Base-by-base conservation (phyloP, 2,797 vertebrate genomes). In the Siniperca scherzeri region DNA sequence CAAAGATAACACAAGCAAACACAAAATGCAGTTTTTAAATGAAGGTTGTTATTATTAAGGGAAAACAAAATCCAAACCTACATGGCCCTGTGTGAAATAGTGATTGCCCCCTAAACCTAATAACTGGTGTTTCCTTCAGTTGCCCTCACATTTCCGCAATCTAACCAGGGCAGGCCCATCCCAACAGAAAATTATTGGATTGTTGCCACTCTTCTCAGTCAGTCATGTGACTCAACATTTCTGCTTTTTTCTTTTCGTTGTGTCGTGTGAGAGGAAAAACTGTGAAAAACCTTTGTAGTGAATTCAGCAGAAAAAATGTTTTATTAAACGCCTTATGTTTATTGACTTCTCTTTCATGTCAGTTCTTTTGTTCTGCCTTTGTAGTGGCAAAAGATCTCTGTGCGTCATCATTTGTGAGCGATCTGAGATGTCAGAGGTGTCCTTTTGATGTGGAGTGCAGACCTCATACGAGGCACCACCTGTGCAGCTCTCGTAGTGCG, bases 241-340 rank as follows among this genome's bases (percentile, higher is more conserved):
- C 93, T 95, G 22, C 46, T 65, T 68, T 83, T 83, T 89, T 85
- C 94, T 96, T 96, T 96, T 96, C 96, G 95, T 95, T 93, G 94
- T 96, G 96, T 96, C 95, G 95, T 97, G 95, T 95, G 96, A 96
- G 78, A 67, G 25, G 68, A 78, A 85, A 89, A 97, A 96, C 36
- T 12, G 70, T 33, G 52, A 85, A 97, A 96, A 77, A 94, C 96
- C 97, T 98, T 97, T 98, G 97, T 97, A 96, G 96, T 96, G 96
- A 97, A 97, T 97, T 98, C 96, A 96, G 89, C 96, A 95, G 96
- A 96, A 97, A 97, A 97, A 97, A 98, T 98, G 97, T 98, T 99
- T 98, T 98, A 99, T 98, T 99, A 98, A 99, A 98, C 97, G 97
- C 96, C 97, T 97, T 98, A 97, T 98, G 98, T 98, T 98, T 98